Evolutionary conservation across 2,797 vertebrate genomes (phyloP).

Genomic region (Notoglanidium macrostoma): DNA sequence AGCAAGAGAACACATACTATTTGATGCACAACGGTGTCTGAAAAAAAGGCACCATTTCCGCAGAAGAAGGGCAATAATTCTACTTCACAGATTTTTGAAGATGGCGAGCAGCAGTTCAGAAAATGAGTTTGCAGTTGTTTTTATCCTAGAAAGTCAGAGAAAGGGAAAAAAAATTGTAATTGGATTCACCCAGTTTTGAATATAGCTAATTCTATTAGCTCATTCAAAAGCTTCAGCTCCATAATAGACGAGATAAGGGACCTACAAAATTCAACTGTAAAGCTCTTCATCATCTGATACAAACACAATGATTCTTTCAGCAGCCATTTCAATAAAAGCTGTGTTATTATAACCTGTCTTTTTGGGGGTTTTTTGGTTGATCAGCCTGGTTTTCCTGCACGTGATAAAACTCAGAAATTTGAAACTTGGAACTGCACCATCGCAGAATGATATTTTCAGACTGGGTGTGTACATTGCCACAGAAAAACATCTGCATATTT

Average conservation of each 20-base stretch:
- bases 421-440: background rate
- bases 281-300: background rate
- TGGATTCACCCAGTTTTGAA: background rate
- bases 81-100: background rate
- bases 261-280: background rate
- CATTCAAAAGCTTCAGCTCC: background rate
- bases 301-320: background rate
- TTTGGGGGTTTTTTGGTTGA: background rate
- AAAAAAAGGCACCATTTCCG: background rate
- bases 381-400: background rate
- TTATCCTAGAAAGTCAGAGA: background rate
- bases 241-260: background rate
- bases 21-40: background rate
- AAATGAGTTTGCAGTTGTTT: constrained; percentile 5
- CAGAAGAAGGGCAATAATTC: constrained; percentile 2
- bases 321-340: background rate
- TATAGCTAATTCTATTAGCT: background rate
- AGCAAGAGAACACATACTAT: background rate
- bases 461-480: background rate
- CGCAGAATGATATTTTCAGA: background rate
- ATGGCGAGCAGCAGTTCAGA: background rate
- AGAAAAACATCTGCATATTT: background rate
- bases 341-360: background rate
- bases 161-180: background rate
- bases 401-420: background rate